A percentile compares a stretch with the other conserved stretches of the same genome.
Evolutionary conservation across 1,140 invertebrate species (phyloP).

Genomic region (Agrypnia vestita): DNA sequence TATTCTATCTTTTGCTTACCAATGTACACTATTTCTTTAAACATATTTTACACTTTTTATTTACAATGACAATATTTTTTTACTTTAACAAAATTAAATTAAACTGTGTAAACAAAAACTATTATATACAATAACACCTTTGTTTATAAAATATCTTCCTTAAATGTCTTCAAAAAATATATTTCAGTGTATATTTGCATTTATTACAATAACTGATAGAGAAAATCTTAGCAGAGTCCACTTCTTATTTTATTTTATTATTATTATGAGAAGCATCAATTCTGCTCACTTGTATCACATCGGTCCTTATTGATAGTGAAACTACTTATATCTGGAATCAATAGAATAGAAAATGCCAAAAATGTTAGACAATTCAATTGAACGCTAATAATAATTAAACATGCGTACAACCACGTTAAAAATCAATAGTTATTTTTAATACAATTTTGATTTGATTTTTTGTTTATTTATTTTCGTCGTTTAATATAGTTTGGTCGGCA

Average conservation of each 20-base stretch:
- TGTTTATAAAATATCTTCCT: constrained; percentile 58
- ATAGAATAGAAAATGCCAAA: constrained; percentile 54
- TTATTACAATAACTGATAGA: constrained; percentile 49
- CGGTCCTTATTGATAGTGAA: constrained; percentile 51
- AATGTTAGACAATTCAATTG: too few species aligned
- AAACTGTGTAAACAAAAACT: constrained; percentile 59
- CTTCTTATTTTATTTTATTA: neutral
- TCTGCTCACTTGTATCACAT: constrained; percentile 56
- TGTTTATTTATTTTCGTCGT: too few species aligned
- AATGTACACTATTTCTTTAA: constrained; percentile 57
- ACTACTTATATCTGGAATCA: constrained; percentile 54
- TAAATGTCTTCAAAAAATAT: constrained; percentile 59
- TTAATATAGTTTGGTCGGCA: too few species aligned
- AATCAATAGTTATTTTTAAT: too few species aligned
- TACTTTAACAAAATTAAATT: constrained; percentile 54
- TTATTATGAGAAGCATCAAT: constrained; percentile 15
- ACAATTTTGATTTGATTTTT: too few species aligned
- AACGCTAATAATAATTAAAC: too few species aligned
- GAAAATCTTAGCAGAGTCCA: constrained; percentile 13
- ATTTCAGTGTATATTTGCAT: constrained; percentile 31
- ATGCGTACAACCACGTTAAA: too few species aligned
- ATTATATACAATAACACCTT: constrained; percentile 61
- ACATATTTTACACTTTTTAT: constrained; percentile 53
- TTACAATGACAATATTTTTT: constrained; percentile 57
- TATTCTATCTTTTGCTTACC: constrained; percentile 57